A percentile compares a stretch with the other conserved stretches of the same genome.
These are phyloP conservation scores for Micrastur ruficollis DNA, from an alignment of 2,797 vertebrate species.

Conservation along the genomic window DNA sequence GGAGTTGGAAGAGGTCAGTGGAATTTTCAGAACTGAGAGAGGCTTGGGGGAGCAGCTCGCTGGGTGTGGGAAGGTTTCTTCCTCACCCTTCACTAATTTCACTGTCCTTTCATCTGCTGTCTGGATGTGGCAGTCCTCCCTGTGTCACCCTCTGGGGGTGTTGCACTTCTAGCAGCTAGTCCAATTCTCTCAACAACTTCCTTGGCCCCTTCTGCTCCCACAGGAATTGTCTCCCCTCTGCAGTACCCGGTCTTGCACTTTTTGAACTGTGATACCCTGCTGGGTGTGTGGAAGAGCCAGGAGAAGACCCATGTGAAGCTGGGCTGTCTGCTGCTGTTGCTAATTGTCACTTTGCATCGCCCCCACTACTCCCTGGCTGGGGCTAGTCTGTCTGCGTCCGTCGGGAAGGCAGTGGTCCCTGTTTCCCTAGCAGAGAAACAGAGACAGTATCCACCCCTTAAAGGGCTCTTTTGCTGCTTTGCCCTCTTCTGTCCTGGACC, in stretches of 20 bases:
- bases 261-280: neutral
- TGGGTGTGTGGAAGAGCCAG: neutral
- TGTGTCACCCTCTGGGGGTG: neutral
- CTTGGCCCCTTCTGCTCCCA: neutral
- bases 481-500: neutral
- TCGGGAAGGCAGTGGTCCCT: neutral
- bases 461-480: neutral
- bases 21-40: neutral
- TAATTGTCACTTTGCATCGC: fast-evolving
- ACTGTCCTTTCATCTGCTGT: neutral
- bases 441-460: neutral
- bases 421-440: neutral
- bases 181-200: neutral
- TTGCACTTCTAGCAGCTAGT: neutral
- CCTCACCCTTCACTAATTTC: neutral
- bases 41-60: neutral
- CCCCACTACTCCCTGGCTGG: fast-evolving
- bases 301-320: neutral
- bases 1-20: neutral
- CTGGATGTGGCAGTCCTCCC: neutral
- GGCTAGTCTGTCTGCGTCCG: neutral
- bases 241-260: neutral
- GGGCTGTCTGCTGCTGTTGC: neutral
- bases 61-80: neutral
- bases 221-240: neutral